Evolutionary conservation across 2,888 invertebrate species (phyloP).

Genomic region (Xylophagus ater): DNA sequence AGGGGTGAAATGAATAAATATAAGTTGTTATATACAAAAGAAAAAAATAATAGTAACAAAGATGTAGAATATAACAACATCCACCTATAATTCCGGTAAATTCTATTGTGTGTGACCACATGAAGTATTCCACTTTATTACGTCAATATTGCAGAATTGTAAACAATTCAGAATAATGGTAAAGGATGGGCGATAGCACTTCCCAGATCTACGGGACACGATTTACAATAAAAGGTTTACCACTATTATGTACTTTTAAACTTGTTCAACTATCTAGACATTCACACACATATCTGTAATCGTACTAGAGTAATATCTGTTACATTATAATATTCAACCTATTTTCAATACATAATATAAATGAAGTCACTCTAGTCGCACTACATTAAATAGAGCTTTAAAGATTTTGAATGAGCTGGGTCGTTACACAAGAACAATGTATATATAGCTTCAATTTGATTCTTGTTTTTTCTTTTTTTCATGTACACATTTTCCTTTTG

Average conservation of each 20-base stretch:
- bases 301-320: slow-evolving; percentile 5
- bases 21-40: no score
- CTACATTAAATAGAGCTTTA: slow-evolving; percentile 9
- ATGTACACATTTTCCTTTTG: no score
- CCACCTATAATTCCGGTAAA: background rate
- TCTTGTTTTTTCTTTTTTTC: background rate
- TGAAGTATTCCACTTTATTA: slow-evolving; percentile 8
- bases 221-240: no score
- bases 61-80: slow-evolving; percentile 1
- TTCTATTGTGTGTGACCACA: slow-evolving; percentile 6
- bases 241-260: no score
- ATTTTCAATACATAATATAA: slow-evolving; percentile 7
- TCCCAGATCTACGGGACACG: background rate
- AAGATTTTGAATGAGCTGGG: background rate
- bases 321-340: slow-evolving; percentile 1
- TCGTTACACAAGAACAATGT: background rate
- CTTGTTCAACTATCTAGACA: no score
- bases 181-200: no score
- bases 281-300: slow-evolving; percentile 2
- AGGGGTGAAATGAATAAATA: no score
- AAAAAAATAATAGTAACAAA: no score
- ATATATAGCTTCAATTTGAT: background rate
- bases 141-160: slow-evolving; percentile 12
- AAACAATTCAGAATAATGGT: slow-evolving; percentile 9
- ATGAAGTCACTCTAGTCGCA: slow-evolving; percentile 8